A percentile compares a stretch with the other conserved stretches of the same genome.
These are phyloP conservation scores for Eufriesea mexicana DNA, from an alignment of 1,140 invertebrate species.

Conservation along the genomic window DNA sequence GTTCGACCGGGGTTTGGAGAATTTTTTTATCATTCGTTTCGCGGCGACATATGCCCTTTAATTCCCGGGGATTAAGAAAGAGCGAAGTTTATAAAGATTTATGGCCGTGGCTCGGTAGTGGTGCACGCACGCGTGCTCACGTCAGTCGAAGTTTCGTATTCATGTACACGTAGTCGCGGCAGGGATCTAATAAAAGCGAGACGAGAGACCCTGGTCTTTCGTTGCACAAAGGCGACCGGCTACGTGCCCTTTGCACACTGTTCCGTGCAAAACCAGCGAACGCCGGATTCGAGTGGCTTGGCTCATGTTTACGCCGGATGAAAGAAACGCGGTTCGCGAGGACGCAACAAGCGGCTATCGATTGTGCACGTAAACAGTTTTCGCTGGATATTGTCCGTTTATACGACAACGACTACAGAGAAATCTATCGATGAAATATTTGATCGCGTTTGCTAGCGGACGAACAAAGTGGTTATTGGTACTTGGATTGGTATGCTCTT, in stretches of 20 bases:
- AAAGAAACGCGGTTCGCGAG: constrained; percentile 27
- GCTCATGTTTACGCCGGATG: constrained; percentile 10
- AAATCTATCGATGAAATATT: constrained; percentile 20
- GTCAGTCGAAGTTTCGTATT: constrained; percentile 50
- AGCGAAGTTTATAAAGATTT: constrained; percentile 56
- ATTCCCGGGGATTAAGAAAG: constrained; percentile 57
- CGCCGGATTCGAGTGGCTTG: constrained; percentile 1
- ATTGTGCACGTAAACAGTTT: constrained; percentile 42
- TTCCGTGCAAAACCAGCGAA: constrained; percentile 7
- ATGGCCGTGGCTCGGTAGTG: background rate
- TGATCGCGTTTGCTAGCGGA: background rate
- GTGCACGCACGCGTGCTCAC: background rate
- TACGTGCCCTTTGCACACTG: constrained; percentile 27
- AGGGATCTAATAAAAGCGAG: constrained; percentile 58
- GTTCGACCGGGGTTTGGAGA: constrained; percentile 37
- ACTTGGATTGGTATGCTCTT: too few relatives aligned
- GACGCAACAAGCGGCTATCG: constrained; percentile 36
- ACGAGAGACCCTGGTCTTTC: constrained; percentile 48
- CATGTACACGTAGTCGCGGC: constrained; percentile 37
- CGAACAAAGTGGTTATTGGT: background rate
- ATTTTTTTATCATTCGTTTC: constrained; percentile 63
- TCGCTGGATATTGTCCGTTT: constrained; percentile 27
- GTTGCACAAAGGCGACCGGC: constrained; percentile 42
- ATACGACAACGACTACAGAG: background rate
- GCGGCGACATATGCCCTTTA: constrained; percentile 59